Percentiles rank a stretch among this genome's conserved stretches.
These are phyloP conservation scores for Cosmia pyralina DNA, from an alignment of 2,888 invertebrate genomes.

Conservation along the genomic window DNA sequence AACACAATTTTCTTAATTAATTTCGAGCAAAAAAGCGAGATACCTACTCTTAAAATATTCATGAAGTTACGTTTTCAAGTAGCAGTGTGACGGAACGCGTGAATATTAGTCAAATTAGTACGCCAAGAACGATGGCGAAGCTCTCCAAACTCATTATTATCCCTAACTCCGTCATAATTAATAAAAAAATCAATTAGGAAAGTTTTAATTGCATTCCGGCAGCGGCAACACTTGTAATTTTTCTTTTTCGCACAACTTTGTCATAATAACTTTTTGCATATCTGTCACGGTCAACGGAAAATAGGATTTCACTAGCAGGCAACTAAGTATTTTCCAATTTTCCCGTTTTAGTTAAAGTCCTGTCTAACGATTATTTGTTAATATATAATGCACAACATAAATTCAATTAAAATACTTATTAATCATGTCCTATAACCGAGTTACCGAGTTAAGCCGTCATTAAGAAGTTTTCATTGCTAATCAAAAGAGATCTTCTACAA, in stretches of 20 bases:
- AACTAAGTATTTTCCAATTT: background rate
- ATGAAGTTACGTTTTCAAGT: slow-evolving; percentile 65
- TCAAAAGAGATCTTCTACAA: slow-evolving; percentile 35
- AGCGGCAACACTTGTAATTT: slow-evolving; percentile 49
- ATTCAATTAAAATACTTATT: background rate
- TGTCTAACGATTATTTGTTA: background rate
- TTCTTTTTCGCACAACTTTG: slow-evolving; percentile 46
- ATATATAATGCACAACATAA: background rate
- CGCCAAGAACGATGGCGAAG: slow-evolving; percentile 50
- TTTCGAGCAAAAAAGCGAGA: slow-evolving; percentile 49
- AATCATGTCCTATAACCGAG: background rate
- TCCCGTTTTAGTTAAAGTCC: background rate
- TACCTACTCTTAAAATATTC: slow-evolving; percentile 64
- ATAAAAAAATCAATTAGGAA: slow-evolving; percentile 71
- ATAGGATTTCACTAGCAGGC: background rate
- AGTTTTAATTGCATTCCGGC: slow-evolving; percentile 69
- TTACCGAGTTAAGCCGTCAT: slow-evolving; percentile 28
- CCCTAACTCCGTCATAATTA: slow-evolving; percentile 61
- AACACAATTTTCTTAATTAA: slow-evolving; percentile 57
- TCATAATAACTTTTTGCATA: slow-evolving; percentile 40
- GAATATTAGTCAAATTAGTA: slow-evolving; percentile 68
- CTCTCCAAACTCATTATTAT: slow-evolving; percentile 61
- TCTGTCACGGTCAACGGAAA: slow-evolving; percentile 22
- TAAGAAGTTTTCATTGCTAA: slow-evolving; percentile 35
- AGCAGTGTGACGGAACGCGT: slow-evolving; percentile 60